Evolutionary conservation across 2,797 vertebrate species (phyloP), one percentile per base, ranked within the genome.

Genomic region (Emys orbicularis): DNA sequence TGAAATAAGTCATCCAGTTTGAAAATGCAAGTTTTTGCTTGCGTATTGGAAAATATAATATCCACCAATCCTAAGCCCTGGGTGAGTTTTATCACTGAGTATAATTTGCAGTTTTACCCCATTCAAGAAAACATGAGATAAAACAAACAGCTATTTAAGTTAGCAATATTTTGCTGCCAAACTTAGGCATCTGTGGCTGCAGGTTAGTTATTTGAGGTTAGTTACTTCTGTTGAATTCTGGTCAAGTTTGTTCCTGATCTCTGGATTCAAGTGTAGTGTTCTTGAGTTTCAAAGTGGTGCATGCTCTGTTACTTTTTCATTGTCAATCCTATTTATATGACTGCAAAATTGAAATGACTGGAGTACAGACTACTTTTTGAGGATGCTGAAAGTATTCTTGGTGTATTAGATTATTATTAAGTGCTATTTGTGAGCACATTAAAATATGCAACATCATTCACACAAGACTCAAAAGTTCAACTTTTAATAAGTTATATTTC

Each of bases 241-340:
- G 49, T 83, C 87, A 77, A 84, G 59, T 81, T 85, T 87, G 89
- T 89, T 96, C 56, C 49, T 82, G 94, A 95, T 79, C 89, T 92
- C 34, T 84, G 89, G 82, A 81, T 87, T 95, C 86, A 85, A 65
- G 77, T 31, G 31, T 37, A 94, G 90, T 89, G 54, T 96, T 89
- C 84, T 90, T 83, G 87, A 94, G 91, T 59, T 85, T 89, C 74
- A 72, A 57, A 9, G 1, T 84, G 82, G 37, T 81, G 41, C 86
- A 94, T 87, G n/a, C 81, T 90, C 84, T 84, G 74, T 52, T 84
- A 53, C 27, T 82, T 88, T 92, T 89, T 56, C 83, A 68, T 65
- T 93, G 37, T 5, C 29, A 92, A 76, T 7, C n/a, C 0, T 84
- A 47, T 86, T 92, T 12, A 61, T 31, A 34, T 31, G 13, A 34